phyloP scores from a whole-genome alignment of 2,797 vertebrate species.

The Gymnothorax javanicus region DNA sequence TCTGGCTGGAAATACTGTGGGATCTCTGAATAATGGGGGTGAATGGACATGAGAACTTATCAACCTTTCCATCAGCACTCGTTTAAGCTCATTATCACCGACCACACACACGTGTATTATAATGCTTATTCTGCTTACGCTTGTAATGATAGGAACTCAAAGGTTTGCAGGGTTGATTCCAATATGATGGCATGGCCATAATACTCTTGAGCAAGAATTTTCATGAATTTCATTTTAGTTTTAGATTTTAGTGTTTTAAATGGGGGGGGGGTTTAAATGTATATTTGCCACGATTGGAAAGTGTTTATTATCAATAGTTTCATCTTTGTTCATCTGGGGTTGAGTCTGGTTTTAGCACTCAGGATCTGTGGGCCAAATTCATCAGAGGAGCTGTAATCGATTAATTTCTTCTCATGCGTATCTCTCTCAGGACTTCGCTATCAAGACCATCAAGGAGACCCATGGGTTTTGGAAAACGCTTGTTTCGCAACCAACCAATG shows the following conservation, averaged over 20 bases:
- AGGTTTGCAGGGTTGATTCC: too few relatives aligned
- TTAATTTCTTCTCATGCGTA: slow-evolving; percentile 25
- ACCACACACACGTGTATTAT: too few relatives aligned
- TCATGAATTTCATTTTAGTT: too few relatives aligned
- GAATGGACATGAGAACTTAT: too few relatives aligned
- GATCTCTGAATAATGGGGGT: too few relatives aligned
- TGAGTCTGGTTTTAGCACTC: background rate
- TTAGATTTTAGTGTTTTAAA: background rate
- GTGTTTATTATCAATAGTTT: background rate
- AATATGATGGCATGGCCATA: too few relatives aligned
- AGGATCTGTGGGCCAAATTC: background rate
- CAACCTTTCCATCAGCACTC: too few relatives aligned
- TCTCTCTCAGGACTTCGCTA: slow-evolving; percentile 80
- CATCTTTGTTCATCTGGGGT: background rate
- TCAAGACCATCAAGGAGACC: slow-evolving; percentile 80
- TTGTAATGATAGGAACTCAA: too few relatives aligned
- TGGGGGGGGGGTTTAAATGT: background rate
- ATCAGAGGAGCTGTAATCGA: background rate
- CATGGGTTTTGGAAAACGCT: slow-evolving; percentile 88
- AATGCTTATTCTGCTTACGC: too few relatives aligned
- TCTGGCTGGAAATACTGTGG: too few relatives aligned
- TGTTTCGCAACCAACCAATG: slow-evolving; percentile 73
- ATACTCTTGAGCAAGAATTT: too few relatives aligned
- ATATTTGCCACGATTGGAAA: background rate
- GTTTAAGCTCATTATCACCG: too few relatives aligned